These are phyloP conservation scores for Nephotettix cincticeps DNA, from an alignment of 1,140 invertebrate genomes.

Conservation along the genomic window DNA sequence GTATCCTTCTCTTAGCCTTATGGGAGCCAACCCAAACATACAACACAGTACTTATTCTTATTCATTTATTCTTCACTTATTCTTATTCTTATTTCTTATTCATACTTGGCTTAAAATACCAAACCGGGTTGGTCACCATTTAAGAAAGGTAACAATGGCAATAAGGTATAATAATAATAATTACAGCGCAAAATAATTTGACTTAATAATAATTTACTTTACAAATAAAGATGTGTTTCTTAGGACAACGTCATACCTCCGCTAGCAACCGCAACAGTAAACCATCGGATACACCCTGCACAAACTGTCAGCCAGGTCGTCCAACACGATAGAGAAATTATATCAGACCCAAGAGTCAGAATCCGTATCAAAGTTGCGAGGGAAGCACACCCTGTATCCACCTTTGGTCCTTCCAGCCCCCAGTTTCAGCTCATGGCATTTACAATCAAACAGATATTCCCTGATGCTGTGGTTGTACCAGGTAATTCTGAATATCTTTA, in stretches of 20 bases:
- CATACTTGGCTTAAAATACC: too few relatives aligned
- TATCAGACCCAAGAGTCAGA: conserved; percentile 52
- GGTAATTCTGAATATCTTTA: too few relatives aligned
- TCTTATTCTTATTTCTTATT: too few relatives aligned
- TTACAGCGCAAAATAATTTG: too few relatives aligned
- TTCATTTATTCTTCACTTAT: too few relatives aligned
- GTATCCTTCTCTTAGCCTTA: too few relatives aligned
- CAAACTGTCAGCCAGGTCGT: conserved; percentile 54
- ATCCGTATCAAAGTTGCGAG: conserved; percentile 44
- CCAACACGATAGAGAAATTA: conserved; percentile 50
- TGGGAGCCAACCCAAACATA: too few relatives aligned
- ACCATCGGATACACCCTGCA: conserved; percentile 57
- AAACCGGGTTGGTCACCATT: too few relatives aligned
- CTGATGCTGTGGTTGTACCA: conserved; percentile 50
- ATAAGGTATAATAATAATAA: too few relatives aligned
- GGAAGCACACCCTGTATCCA: conserved; percentile 52
- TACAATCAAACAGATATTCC: conserved; percentile 52
- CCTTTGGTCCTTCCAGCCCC: conserved; percentile 48
- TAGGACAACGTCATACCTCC: conserved; percentile 57
- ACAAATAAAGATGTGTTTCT: not conserved
- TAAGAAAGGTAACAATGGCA: too few relatives aligned
- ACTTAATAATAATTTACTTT: not conserved
- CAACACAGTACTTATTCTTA: too few relatives aligned
- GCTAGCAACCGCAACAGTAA: conserved; percentile 53
- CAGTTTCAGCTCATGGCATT: conserved; percentile 52